Base-by-base conservation (phyloP, 2,888 invertebrate species). In the Thyatira batis region DNA sequence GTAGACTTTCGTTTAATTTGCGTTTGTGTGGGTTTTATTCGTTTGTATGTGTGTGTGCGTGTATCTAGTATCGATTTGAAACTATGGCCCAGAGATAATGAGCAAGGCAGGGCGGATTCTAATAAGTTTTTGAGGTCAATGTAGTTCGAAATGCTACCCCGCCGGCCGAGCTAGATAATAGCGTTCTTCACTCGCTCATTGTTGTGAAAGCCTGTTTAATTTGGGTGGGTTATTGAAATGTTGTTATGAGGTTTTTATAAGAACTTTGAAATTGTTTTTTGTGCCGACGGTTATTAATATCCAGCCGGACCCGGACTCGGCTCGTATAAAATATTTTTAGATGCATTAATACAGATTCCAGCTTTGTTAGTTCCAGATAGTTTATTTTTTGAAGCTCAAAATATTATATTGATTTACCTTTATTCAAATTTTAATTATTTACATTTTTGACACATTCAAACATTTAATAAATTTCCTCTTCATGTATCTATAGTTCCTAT, bases 71-170 rank as follows among this genome's bases (percentile, higher is more conserved):
- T 89, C 89, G 87, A 91, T 92, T 85, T 85, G 85, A 82, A 87
- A 85, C 85, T 87, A 87, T 87, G 86, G 80, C 78, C 80, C 79
- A 82, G 89, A 90, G 92, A 89, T 91, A 90, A 89, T 91, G 89
- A 89, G 86, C 78, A 81, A 81, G 86, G 85, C 84, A 80, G 85
- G 85, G 87, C 72, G 82, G 80, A 79, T 81, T 77, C 83, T 87
- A 85, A 87, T 88, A 89, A 85, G 87, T 89, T 87, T 87, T 88
- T 82, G 85, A 86, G 87, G 87, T 82, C 74, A 74, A 65, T 65
- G 67, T 71, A 71, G 72, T 73, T 78, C 63, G 66, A 63, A 70
- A 67, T 65, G 66, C 60, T 67, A 66, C 62, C 62, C 70, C 17
- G 27, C 28, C 48, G 20, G 27, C 48, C 27, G 27, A 63, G 63